Evolutionary conservation across 2,113 vertebrate genomes (phyloP), one percentile per base, ranked within the genome.

Genomic region (Oreochromis spilurus): DNA sequence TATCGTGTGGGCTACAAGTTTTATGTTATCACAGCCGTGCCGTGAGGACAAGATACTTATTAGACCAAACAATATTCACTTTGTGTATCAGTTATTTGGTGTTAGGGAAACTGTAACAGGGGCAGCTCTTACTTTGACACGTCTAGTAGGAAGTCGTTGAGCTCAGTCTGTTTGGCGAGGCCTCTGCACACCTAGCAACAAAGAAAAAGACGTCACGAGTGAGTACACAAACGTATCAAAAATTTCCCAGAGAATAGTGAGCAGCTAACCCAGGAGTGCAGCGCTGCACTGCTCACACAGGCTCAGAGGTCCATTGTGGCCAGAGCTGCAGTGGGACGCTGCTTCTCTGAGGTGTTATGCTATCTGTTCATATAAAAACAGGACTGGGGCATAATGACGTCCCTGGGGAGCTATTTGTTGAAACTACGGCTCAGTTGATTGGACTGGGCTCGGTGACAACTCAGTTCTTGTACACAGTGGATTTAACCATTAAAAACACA

Each of bases 101-200:
- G 29, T 70, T 24, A 65, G n/a, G 29, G 26, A 72, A 87, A 86
- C 57, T 72, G 58, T 82, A 40, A 38, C n/a, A 48, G 55, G 16
- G 83, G 67, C 70, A 67, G 70, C 75, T 96, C 98, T 98, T 97
- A 99, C 99, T 99, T 99, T 13, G 98, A 99, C 85, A 99, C 99
- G 84, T 99, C 98, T 87, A 99, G 97, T 53, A 99, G 97, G 95
- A 99, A 99, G 96, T 99, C 99, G 82, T 99, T 99, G 95, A 99
- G 93, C 90, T 99, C 99, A 2, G 98, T 99, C 96, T 99, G 99
- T 91, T 99, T 99, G 94, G 99, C 98, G 87, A 99, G 98, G 90
- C 98, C 99, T 93, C 97, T 96, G 96, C 98, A 99, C 62, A 99
- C 97, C 99, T 99, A 93, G 17, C 77, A 60, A 90, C 40, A 86